These are phyloP conservation scores for Bhutanitis thaidina DNA, from an alignment of 2,888 invertebrate genomes.

Conservation along the genomic window DNA sequence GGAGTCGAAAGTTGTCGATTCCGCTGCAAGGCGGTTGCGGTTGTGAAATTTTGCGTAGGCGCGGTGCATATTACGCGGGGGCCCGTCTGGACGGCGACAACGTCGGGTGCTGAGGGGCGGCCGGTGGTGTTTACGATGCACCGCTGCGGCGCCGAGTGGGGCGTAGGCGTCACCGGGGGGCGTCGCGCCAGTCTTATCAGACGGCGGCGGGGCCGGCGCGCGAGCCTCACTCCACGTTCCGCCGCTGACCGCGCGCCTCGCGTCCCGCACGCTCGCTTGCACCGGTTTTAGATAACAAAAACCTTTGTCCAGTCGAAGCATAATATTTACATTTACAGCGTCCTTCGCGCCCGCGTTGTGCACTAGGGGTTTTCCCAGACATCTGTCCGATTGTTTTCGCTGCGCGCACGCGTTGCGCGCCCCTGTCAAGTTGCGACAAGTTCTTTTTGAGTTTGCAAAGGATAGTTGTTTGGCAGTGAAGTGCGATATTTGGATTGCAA, in stretches of 20 bases:
- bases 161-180: conserved; percentile 79
- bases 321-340: conserved; percentile 65
- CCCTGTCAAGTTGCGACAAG: conserved; percentile 70
- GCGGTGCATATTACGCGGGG: conserved; percentile 54
- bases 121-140: conserved; percentile 32
- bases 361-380: conserved; percentile 73
- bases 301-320: conserved; percentile 77
- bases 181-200: conserved; percentile 79
- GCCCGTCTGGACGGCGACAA: conserved; percentile 54
- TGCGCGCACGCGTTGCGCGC: conserved; percentile 65
- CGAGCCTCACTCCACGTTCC: conserved; percentile 68
- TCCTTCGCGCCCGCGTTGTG: conserved; percentile 29
- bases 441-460: conserved; percentile 45
- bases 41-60: conserved; percentile 72
- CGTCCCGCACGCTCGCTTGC: conserved; percentile 67
- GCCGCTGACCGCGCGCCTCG: conserved; percentile 69
- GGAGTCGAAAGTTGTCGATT: conserved; percentile 72
- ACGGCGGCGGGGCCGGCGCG: conserved; percentile 76
- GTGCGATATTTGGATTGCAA: conserved; percentile 68
- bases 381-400: conserved; percentile 70
- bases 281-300: conserved; percentile 75
- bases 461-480: conserved; percentile 50
- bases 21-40: conserved; percentile 34
- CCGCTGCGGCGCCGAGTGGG: conserved; percentile 58
- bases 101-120: conserved; percentile 33